Conservation (phyloP, 2,113 vertebrate species). For the Micronycteris hirsuta region DNA sequence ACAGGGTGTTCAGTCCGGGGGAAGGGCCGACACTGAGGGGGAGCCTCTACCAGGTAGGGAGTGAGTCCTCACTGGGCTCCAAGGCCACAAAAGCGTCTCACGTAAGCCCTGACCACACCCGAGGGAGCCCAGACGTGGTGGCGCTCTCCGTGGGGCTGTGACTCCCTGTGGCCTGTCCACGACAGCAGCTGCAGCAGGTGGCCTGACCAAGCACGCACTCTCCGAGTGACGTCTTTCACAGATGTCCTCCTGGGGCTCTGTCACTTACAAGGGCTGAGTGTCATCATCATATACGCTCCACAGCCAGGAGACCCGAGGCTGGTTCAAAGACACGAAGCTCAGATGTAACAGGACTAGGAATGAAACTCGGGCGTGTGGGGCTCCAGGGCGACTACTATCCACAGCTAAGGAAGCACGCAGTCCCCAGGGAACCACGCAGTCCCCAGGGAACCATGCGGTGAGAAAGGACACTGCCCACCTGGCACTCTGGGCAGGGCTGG, state of each 20-base stretch:
- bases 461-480: neutral
- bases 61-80: neutral
- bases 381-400: neutral
- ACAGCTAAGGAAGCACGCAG: neutral
- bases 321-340: neutral
- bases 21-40: neutral
- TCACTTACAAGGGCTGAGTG: no score
- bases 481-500: neutral
- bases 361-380: neutral
- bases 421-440: neutral
- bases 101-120: no score
- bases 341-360: neutral
- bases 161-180: neutral
- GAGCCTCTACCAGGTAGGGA: neutral
- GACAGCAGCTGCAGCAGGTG: rapidly evolving
- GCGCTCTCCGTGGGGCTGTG: neutral
- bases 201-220: rapidly evolving
- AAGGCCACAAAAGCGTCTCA: neutral
- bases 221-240: neutral
- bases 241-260: neutral
- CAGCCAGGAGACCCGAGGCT: neutral
- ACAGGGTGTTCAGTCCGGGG: rapidly evolving
- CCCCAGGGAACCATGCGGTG: neutral
- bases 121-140: neutral
- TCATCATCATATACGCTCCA: no score